Evolutionary conservation across 2,888 invertebrate species (phyloP).

Genomic region (Drosophila kuntzei): DNA sequence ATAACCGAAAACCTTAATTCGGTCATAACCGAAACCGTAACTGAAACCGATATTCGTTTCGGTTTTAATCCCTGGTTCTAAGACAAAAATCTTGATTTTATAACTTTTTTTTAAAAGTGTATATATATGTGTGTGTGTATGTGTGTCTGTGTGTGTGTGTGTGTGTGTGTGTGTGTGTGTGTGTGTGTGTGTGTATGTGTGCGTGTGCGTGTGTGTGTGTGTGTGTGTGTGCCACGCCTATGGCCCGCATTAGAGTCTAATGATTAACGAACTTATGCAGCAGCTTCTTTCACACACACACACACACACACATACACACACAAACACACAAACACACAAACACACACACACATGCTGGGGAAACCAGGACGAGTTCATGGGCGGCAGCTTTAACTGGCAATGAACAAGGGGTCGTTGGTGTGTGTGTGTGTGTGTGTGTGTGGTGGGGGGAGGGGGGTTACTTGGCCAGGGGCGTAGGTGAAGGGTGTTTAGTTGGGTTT

Average conservation of each 20-base stretch:
- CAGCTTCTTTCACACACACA: slow-evolving; percentile 20
- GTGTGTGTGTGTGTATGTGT: neutral
- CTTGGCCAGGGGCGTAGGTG: neutral
- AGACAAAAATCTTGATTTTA: too few relatives aligned
- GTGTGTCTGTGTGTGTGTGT: too few relatives aligned
- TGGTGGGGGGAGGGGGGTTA: neutral
- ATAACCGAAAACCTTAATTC: too few relatives aligned
- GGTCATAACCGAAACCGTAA: too few relatives aligned
- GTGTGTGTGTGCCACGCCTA: slow-evolving; percentile 24
- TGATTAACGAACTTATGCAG: slow-evolving; percentile 39
- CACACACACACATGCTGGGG: neutral
- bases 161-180: too few relatives aligned
- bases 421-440: too few relatives aligned
- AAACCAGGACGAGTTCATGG: slow-evolving; percentile 21
- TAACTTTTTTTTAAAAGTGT: too few relatives aligned
- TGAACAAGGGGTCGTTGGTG: neutral
- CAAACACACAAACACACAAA: slow-evolving; percentile 8
- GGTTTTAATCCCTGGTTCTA: too few relatives aligned
- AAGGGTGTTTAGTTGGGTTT: slow-evolving; percentile 26
- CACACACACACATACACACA: slow-evolving; percentile 11
- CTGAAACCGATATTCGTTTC: too few relatives aligned
- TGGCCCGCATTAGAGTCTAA: slow-evolving; percentile 36
- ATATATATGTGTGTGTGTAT: too few relatives aligned
- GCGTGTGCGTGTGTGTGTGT: neutral
- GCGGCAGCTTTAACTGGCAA: slow-evolving; percentile 10